phyloP scores from a whole-genome alignment of 1,140 invertebrate species.

The Drosophila athabasca region DNA sequence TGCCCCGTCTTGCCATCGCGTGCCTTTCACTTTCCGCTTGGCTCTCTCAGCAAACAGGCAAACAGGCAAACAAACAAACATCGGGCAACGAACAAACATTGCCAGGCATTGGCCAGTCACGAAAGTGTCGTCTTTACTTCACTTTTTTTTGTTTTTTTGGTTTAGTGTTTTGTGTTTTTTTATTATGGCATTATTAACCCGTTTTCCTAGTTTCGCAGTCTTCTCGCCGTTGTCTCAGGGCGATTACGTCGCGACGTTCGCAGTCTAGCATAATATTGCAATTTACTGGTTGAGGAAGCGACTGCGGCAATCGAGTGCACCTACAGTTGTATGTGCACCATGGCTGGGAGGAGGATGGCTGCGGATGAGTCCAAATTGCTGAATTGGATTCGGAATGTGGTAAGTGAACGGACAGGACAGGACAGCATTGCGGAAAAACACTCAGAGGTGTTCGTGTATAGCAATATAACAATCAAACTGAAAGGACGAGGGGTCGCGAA shows the following conservation, averaged over 20 bases:
- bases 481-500: too few relatives aligned
- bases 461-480: too few relatives aligned
- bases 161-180: conserved; percentile 45
- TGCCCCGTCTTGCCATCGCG: conserved; percentile 17
- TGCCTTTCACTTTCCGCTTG: conserved; percentile 74
- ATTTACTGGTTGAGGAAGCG: conserved; percentile 67
- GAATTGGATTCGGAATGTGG: conserved; percentile 20
- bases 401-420: conserved; percentile 29
- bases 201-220: conserved; percentile 69
- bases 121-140: conserved; percentile 74
- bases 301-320: conserved; percentile 20
- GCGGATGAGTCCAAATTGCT: too few relatives aligned
- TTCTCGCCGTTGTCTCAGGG: conserved; percentile 48
- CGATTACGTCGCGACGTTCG: conserved; percentile 48
- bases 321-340: not conserved
- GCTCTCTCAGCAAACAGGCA: conserved; percentile 31
- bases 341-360: too few relatives aligned
- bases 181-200: conserved; percentile 81
- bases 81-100: conserved; percentile 38
- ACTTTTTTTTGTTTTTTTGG: conserved; percentile 6
- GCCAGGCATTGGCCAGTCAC: conserved; percentile 62
- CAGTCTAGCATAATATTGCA: conserved; percentile 72
- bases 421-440: not conserved
- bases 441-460: too few relatives aligned
- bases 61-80: conserved; percentile 47